Evolutionary conservation across 2,797 vertebrate species (phyloP).

Genomic region (Malacoraja senta): DNA sequence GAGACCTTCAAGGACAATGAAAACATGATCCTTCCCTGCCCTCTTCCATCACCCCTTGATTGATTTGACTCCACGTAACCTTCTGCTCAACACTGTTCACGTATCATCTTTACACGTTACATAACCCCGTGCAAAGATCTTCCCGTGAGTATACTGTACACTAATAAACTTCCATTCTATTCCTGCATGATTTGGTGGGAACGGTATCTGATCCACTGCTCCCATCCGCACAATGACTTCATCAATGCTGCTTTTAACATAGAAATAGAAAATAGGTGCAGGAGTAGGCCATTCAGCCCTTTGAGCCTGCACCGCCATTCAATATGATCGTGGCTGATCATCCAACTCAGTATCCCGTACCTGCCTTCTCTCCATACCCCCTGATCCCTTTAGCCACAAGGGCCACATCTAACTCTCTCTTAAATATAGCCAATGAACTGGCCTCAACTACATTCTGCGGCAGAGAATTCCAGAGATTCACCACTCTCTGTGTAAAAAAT

Average conservation of each 20-base stretch:
- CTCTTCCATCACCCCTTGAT: background rate
- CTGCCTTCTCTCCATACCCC: too few species aligned
- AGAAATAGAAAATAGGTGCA: too few species aligned
- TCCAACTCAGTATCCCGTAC: too few species aligned
- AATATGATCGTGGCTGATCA: too few species aligned
- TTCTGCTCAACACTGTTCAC: background rate
- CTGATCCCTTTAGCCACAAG: too few species aligned
- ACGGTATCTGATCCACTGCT: background rate
- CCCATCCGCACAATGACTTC: background rate
- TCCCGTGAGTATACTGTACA: background rate
- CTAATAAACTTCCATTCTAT: background rate
- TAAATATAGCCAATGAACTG: too few species aligned
- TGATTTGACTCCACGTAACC: background rate
- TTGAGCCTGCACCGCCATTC: too few species aligned
- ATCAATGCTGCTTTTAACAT: background rate
- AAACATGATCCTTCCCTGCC: background rate
- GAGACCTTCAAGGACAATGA: background rate
- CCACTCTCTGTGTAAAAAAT: too few species aligned
- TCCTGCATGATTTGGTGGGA: background rate
- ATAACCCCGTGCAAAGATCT: background rate
- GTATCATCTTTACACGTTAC: background rate
- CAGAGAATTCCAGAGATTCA: too few species aligned
- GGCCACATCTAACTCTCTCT: too few species aligned
- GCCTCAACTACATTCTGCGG: too few species aligned
- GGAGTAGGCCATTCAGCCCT: too few species aligned